Percentiles rank a stretch among this genome's conserved stretches.
Evolutionary conservation across 2,888 invertebrate species (phyloP).

Genomic region (Scaptomyza flava): DNA sequence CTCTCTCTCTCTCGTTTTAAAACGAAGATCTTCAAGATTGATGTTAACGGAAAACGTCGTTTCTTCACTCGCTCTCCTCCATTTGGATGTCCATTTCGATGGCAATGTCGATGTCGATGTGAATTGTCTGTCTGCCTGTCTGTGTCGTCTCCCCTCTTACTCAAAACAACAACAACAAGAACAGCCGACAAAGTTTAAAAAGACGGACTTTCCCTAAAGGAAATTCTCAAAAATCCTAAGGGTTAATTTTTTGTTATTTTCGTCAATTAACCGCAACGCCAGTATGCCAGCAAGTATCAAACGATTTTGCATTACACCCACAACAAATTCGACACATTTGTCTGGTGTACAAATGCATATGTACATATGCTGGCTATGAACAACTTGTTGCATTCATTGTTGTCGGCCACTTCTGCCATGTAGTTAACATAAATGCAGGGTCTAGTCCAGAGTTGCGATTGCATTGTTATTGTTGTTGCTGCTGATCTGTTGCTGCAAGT

Average conservation of each 20-base stretch:
- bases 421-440: constrained; percentile 57
- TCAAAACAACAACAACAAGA: constrained; percentile 8
- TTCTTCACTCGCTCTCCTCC: constrained; percentile 58
- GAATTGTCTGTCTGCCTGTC: constrained; percentile 35
- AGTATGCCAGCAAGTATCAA: neutral
- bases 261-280: too few relatives aligned
- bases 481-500: constrained; percentile 62
- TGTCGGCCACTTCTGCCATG: constrained; percentile 28
- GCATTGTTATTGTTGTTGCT: constrained; percentile 44
- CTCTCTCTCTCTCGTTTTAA: neutral
- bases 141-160: constrained; percentile 19
- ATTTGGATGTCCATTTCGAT: constrained; percentile 28
- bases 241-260: too few relatives aligned
- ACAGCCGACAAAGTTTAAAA: constrained; percentile 33
- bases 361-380: constrained; percentile 30
- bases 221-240: neutral
- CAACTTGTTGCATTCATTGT: constrained; percentile 56
- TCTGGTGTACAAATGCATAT: constrained; percentile 48
- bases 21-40: constrained; percentile 78
- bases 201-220: neutral
- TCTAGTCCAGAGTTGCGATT: constrained; percentile 50
- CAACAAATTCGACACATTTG: constrained; percentile 37
- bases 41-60: constrained; percentile 84
- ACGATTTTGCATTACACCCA: neutral
- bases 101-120: constrained; percentile 43